phyloP scores from a whole-genome alignment of 2,113 vertebrate species.

The Stegostoma tigrinum region DNA sequence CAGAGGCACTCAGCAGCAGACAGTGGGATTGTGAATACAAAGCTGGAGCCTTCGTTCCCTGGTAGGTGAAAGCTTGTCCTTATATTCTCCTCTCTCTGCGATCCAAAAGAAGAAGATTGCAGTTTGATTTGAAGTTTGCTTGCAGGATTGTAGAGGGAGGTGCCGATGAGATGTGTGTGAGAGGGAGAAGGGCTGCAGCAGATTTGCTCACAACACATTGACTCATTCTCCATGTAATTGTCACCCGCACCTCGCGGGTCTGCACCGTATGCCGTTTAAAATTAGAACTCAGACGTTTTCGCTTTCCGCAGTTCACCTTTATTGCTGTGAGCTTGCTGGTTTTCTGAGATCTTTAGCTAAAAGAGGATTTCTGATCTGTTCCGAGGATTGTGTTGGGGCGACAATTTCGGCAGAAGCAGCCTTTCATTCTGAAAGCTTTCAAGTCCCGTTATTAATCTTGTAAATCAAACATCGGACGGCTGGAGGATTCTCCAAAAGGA shows the following conservation, averaged over 20 bases:
- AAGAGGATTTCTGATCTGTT: neutral
- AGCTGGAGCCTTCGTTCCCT: neutral
- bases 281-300: neutral
- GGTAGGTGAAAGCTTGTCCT: neutral
- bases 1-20: neutral
- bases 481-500: neutral
- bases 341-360: neutral
- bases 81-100: neutral
- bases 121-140: neutral
- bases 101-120: neutral
- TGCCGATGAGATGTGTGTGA: neutral
- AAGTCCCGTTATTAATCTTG: neutral
- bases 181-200: neutral
- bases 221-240: neutral
- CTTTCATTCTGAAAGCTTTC: neutral
- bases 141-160: neutral
- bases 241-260: neutral
- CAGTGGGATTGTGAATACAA: neutral
- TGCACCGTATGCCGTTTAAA: neutral
- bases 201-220: neutral
- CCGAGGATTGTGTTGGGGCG: neutral
- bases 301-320: too few species aligned
- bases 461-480: neutral
- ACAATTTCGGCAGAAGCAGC: neutral
- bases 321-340: neutral